phyloP scores from a whole-genome alignment of 2,797 vertebrate species.

The Leptatherina wallacei region DNA sequence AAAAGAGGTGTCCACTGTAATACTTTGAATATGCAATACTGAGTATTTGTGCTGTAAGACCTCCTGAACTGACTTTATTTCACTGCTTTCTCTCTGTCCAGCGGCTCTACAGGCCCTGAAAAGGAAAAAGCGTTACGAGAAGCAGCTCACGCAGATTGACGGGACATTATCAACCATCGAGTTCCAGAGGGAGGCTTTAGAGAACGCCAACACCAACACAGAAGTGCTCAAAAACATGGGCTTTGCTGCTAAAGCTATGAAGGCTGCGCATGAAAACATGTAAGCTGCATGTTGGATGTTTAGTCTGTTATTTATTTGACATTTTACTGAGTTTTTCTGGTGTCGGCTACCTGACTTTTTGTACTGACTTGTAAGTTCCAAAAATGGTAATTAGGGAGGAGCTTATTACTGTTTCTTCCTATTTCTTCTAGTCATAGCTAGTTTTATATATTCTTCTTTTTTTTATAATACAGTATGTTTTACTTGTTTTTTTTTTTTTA shows the following conservation, averaged over 20 bases:
- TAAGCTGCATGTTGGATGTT: slow-evolving; percentile 59
- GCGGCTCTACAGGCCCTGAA: slow-evolving; percentile 95
- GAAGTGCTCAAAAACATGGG: slow-evolving; percentile 99
- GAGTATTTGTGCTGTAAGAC: not conserved
- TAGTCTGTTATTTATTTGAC: not conserved
- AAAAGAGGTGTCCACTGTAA: too few relatives aligned
- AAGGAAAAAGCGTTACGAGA: slow-evolving; percentile 95
- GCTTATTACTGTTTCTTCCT: not conserved
- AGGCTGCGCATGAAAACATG: slow-evolving; percentile 94
- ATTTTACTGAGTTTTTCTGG: not conserved
- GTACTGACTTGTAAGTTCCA: not conserved
- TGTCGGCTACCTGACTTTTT: not conserved
- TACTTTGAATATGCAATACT: not conserved
- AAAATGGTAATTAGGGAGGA: too few relatives aligned
- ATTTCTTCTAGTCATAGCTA: not conserved
- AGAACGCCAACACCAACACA: slow-evolving; percentile 98
- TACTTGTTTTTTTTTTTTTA: not conserved
- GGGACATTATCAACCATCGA: slow-evolving; percentile 96
- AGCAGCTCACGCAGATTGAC: slow-evolving; percentile 94
- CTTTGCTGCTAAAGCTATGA: slow-evolving; percentile 94
- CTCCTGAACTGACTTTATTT: not conserved
- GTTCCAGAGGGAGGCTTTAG: slow-evolving; percentile 95
- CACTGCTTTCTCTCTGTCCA: slow-evolving; percentile 46
- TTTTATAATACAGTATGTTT: not conserved
- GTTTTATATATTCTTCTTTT: not conserved